Base-by-base conservation (phyloP, 2,113 vertebrate genomes). In the Cynopterus brachyotis region DNA sequence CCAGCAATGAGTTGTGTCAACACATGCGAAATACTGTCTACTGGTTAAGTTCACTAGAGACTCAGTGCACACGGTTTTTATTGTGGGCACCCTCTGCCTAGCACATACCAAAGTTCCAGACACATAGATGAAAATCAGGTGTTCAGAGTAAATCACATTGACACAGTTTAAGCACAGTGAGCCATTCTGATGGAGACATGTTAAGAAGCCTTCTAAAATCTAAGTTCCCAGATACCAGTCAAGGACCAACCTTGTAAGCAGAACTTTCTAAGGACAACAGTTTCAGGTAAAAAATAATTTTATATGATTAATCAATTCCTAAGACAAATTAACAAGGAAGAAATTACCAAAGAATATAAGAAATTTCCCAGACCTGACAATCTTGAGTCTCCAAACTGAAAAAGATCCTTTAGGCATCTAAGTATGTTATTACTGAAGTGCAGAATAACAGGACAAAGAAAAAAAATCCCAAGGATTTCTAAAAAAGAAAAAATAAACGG, bases 131-230 rank as follows among this genome's bases (percentile, higher is more conserved):
- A 13, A 89, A 96, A 89, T 53, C 64, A 89, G 42, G 67, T 85
- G 17, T 70, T 90, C 32, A 62, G 20, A 15, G 76, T 59, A 75
- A 94, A 85, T 64, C 79, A 81, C 22, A 30, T 26, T 55, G 30
- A n/a, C 24, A 94, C 55, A 91, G 42, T 83, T 80, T 55, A 47
- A 75, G 64, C 40, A 91, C 35, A 81, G 67, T 26, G 22, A 47
- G 4, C 17, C 37, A 94, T 70, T 88, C 45, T 85, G 69, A 73
- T 4, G 15, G 19, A 42, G 35, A 20, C 62, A 84, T 89, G 47
- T 66, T 79, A 57, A 32, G 50, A 96, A 94, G 32, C 26, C 40
- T 80, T 92, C 64, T 40, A 94, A 86, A 93, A 92, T 86, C 53
- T 60, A 92, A 81, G 59, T 26, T 96, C 28, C 59, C 53, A 81